These are phyloP conservation scores for Theonella swinhoei DNA, from an alignment of 37 sponge, comb jelly and placozoan species.

Conservation along the genomic window DNA sequence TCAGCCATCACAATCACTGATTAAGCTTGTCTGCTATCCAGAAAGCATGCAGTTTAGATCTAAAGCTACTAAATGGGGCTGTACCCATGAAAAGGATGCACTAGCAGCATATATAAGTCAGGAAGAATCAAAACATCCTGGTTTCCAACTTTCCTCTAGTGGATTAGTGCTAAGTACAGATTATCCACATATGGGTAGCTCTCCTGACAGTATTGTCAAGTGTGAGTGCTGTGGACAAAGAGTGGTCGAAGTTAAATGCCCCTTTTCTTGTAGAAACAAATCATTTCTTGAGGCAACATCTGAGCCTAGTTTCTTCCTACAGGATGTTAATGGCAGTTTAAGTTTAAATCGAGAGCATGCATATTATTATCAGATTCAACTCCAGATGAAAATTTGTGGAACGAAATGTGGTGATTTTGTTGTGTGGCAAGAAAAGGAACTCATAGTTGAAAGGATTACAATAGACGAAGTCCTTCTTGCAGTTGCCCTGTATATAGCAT, in stretches of 20 bases:
- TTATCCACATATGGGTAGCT: constrained; percentile 37
- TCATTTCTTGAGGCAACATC: constrained; percentile 3
- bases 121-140: constrained; percentile 3
- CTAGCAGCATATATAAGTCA: constrained; percentile 11
- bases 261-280: constrained; percentile 5
- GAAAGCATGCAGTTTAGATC: constrained; percentile 20
- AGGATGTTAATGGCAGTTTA: constrained; percentile 11
- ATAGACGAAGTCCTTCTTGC: neutral
- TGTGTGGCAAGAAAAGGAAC: constrained; percentile 33
- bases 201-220: constrained; percentile 35
- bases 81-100: constrained; percentile 56
- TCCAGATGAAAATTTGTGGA: constrained; percentile 50
- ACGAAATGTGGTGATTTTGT: constrained; percentile 54
- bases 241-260: neutral
- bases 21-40: constrained; percentile 46
- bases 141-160: constrained; percentile 6
- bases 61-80: constrained; percentile 53
- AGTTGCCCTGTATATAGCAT: neutral
- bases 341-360: constrained; percentile 34
- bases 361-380: constrained; percentile 65
- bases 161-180: constrained; percentile 28
- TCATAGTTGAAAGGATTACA: neutral
- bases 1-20: constrained; percentile 37
- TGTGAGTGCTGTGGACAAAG: constrained; percentile 64
- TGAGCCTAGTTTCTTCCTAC: constrained; percentile 33